Conservation (phyloP, 2,797 vertebrate genomes). For the Pterois miles region DNA sequence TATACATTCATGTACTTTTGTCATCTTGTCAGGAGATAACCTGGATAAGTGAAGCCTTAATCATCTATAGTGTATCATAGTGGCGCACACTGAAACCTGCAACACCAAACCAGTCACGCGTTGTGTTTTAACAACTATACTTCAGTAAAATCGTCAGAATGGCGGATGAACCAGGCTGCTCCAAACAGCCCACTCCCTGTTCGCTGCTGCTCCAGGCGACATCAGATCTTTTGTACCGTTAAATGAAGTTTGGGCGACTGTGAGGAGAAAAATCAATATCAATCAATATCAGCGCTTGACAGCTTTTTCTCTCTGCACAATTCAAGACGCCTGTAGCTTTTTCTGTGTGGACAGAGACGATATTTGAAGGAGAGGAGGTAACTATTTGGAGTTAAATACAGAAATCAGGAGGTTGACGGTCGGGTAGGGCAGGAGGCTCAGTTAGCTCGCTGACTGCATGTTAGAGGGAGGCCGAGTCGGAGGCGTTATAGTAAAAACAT, state of each 20-base stretch:
- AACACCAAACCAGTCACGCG: too few species aligned
- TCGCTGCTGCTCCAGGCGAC: conserved; percentile 20
- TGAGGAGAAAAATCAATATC: conserved; percentile 57
- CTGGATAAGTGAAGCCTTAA: background rate
- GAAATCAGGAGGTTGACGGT: background rate
- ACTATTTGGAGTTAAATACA: background rate
- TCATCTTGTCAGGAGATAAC: background rate
- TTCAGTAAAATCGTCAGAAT: too few species aligned
- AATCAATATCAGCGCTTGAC: conserved; percentile 43
- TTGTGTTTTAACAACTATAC: conserved; percentile 14
- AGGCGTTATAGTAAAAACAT: background rate
- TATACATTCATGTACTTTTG: conserved; percentile 24
- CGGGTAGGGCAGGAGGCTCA: background rate
- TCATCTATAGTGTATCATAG: background rate
- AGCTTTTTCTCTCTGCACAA: conserved; percentile 21
- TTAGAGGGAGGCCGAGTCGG: background rate
- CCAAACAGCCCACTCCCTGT: background rate
- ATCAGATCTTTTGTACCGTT: conserved; percentile 40
- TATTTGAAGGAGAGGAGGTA: background rate
- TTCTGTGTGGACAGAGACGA: background rate
- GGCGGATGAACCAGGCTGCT: background rate
- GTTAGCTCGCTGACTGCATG: background rate
- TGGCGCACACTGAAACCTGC: background rate
- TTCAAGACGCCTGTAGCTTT: conserved; percentile 17
- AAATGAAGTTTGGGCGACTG: conserved; percentile 66